Percentiles rank a stretch among this genome's conserved stretches.
Conservation (phyloP, 2,113 vertebrate species). For the Lophura nycthemera region DNA sequence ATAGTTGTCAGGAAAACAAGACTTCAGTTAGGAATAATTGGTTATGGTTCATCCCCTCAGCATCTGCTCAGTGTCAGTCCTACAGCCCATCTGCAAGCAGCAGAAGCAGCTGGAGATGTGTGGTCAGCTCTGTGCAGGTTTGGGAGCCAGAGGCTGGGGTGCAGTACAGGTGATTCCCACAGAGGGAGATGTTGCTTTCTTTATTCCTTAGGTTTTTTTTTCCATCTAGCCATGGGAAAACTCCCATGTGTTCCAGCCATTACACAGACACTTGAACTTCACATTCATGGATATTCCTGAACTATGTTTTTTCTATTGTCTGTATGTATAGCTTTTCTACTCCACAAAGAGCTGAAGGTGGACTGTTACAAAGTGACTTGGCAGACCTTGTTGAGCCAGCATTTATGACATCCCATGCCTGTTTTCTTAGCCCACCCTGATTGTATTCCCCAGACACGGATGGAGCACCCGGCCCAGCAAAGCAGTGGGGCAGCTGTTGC, state of each 20-base stretch:
- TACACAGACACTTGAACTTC: fast-evolving
- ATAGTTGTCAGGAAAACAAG: not conserved
- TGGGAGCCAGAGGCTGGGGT: not conserved
- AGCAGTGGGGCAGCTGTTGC: not conserved
- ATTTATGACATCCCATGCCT: not conserved
- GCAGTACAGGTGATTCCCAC: not conserved
- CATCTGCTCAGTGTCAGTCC: not conserved
- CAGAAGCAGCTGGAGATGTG: not conserved
- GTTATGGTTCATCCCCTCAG: not conserved
- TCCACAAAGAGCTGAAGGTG: not conserved
- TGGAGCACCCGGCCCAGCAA: not conserved
- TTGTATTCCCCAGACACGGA: not conserved
- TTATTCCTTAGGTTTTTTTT: not conserved
- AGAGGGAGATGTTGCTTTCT: conserved; percentile 48
- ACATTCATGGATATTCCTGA: not conserved
- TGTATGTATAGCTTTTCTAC: not conserved
- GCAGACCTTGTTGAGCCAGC: not conserved
- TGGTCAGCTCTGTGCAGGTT: not conserved
- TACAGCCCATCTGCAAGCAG: not conserved
- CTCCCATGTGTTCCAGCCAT: not conserved
- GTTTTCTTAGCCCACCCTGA: not conserved
- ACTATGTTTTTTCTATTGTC: not conserved
- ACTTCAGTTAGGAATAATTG: not conserved
- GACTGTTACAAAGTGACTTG: no score
- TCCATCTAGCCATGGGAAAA: not conserved